Conservation (phyloP, 2,888 invertebrate genomes). For the Lissocephala sabroskyi region DNA sequence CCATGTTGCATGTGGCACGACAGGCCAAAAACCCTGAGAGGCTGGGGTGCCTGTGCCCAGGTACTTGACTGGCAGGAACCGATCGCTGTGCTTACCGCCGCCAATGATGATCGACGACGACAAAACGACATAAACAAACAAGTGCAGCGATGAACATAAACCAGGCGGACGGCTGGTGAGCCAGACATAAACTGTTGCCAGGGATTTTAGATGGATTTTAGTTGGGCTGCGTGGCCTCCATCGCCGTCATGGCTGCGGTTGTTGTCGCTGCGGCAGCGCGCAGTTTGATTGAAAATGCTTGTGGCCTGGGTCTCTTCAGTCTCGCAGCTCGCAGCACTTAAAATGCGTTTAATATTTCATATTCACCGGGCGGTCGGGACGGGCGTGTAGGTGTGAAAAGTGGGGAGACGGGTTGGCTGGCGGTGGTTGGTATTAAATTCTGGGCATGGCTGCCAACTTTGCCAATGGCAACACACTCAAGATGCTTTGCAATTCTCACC, state of each 20-base stretch:
- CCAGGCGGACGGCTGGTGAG: too few relatives aligned
- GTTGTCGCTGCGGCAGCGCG: neutral
- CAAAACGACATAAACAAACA: neutral
- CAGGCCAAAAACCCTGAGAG: neutral
- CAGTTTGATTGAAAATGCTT: constrained; percentile 14
- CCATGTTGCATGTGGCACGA: neutral
- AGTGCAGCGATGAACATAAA: neutral
- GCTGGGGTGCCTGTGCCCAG: too few relatives aligned
- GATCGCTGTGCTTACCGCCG: neutral
- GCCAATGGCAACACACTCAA: too few relatives aligned
- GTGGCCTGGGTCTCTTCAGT: constrained; percentile 1
- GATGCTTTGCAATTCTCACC: too few relatives aligned
- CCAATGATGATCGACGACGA: neutral
- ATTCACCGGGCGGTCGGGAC: too few relatives aligned
- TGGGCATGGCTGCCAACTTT: too few relatives aligned
- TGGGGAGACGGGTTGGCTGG: too few relatives aligned
- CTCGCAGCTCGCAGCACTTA: constrained; percentile 4
- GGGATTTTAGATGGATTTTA: too few relatives aligned
- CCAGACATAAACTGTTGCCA: neutral
- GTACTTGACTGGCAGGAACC: neutral
- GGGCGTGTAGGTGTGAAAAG: too few relatives aligned
- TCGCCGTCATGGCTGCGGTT: neutral
- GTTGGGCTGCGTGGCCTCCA: neutral
- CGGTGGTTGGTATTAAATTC: too few relatives aligned
- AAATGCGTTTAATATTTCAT: constrained; percentile 4